A percentile compares a stretch with the other conserved stretches of the same genome.
phyloP scores from a whole-genome alignment of 2,888 invertebrate genomes.

The Anticlea derivata region DNA sequence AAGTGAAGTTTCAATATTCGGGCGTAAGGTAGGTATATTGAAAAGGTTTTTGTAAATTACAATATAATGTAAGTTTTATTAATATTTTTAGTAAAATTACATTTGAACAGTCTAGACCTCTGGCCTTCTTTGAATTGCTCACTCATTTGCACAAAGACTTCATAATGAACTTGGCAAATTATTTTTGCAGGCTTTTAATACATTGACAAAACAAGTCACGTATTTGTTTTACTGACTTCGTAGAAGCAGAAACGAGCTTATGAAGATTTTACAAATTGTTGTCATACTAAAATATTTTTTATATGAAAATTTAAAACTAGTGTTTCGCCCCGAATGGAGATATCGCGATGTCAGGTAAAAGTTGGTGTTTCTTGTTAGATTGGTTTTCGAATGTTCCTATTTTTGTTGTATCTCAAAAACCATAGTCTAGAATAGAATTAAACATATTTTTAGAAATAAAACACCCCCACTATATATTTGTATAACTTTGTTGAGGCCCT shows the following conservation, averaged over 20 bases:
- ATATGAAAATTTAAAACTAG: too few relatives aligned
- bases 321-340: too few relatives aligned
- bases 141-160: constrained; percentile 13
- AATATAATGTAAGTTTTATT: constrained; percentile 4
- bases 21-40: too few relatives aligned
- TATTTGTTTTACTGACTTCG: constrained; percentile 23
- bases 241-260: not conserved
- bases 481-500: too few relatives aligned
- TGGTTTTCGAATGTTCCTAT: too few relatives aligned
- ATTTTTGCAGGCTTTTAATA: constrained; percentile 20
- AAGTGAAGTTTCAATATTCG: too few relatives aligned
- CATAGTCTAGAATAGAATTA: too few relatives aligned
- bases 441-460: too few relatives aligned
- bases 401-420: too few relatives aligned
- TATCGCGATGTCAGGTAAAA: too few relatives aligned
- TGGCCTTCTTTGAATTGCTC: constrained; percentile 13
- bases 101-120: constrained; percentile 7
- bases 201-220: constrained; percentile 26
- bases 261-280: not conserved
- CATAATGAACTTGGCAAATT: constrained; percentile 19
- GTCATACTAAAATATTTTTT: not conserved
- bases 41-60: not conserved
- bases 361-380: too few relatives aligned
- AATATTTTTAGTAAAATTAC: not conserved
- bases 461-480: too few relatives aligned